phyloP scores from a whole-genome alignment of 2,113 vertebrate species.

The Tamias sibiricus region DNA sequence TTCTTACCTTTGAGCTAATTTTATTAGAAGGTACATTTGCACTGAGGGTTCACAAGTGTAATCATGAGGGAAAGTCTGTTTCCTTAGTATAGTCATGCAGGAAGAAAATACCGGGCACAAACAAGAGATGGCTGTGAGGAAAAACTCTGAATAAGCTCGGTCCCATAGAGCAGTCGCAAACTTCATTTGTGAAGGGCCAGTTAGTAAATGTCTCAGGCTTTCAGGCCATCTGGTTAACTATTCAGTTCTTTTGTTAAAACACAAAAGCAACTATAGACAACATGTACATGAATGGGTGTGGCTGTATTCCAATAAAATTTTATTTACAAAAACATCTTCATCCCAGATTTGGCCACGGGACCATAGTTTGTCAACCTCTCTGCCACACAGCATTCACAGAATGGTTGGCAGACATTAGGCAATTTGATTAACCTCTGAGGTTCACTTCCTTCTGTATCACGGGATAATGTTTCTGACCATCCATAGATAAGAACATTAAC shows the following conservation, averaged over 20 bases:
- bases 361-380: not conserved
- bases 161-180: not conserved
- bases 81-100: not conserved
- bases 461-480: not conserved
- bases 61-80: not conserved
- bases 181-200: not conserved
- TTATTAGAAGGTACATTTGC: not conserved
- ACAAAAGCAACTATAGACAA: not conserved
- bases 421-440: not conserved
- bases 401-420: not conserved
- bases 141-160: not conserved
- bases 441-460: not conserved
- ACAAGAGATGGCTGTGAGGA: not conserved
- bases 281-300: not conserved
- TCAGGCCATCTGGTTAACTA: not conserved
- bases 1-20: slow-evolving; percentile 1
- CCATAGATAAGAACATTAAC: not conserved
- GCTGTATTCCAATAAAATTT: not conserved
- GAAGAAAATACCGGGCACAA: not conserved
- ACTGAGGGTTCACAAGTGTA: not conserved
- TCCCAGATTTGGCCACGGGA: not conserved
- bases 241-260: not conserved
- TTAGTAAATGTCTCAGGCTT: not conserved
- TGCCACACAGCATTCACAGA: not conserved
- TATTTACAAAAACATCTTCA: not conserved